These are phyloP conservation scores for Rhodophaea formosa DNA, from an alignment of 2,888 invertebrate species.

Conservation along the genomic window DNA sequence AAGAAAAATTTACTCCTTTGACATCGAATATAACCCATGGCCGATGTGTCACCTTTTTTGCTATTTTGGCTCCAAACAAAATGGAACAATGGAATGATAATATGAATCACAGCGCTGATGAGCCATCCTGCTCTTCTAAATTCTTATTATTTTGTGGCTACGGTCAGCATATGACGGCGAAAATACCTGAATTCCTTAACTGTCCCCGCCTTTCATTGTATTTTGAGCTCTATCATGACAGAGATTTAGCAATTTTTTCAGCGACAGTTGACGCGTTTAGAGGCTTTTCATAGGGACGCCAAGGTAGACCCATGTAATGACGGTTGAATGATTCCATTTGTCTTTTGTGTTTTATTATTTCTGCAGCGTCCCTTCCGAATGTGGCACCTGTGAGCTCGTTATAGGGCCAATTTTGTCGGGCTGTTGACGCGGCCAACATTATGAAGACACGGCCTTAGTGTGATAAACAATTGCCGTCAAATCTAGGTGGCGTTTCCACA, in stretches of 20 bases:
- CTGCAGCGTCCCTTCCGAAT: conserved; percentile 29
- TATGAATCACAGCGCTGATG: no score
- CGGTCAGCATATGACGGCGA: conserved; percentile 30
- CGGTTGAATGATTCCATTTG: conserved; percentile 48
- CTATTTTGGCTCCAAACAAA: no score
- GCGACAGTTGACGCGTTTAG: conserved; percentile 19
- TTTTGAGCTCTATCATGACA: conserved; percentile 29
- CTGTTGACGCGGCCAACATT: neutral
- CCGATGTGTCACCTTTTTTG: no score
- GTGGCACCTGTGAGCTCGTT: conserved; percentile 28
- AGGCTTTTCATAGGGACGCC: conserved; percentile 29
- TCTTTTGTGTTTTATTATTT: conserved; percentile 47
- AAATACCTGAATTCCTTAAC: conserved; percentile 32
- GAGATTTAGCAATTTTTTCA: conserved; percentile 27
- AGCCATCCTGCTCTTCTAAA: neutral
- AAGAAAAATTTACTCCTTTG: no score
- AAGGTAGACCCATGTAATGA: conserved; percentile 42
- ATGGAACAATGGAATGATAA: no score
- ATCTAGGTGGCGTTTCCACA: no score
- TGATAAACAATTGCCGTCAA: neutral
- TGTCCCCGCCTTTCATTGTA: conserved; percentile 9
- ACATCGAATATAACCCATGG: no score
- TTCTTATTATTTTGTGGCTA: conserved; percentile 5
- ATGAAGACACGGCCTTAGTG: neutral
- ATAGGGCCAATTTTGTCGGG: conserved; percentile 28